Evolutionary conservation across 2,888 invertebrate species (phyloP).

Genomic region (Callinectes sapidus): DNA sequence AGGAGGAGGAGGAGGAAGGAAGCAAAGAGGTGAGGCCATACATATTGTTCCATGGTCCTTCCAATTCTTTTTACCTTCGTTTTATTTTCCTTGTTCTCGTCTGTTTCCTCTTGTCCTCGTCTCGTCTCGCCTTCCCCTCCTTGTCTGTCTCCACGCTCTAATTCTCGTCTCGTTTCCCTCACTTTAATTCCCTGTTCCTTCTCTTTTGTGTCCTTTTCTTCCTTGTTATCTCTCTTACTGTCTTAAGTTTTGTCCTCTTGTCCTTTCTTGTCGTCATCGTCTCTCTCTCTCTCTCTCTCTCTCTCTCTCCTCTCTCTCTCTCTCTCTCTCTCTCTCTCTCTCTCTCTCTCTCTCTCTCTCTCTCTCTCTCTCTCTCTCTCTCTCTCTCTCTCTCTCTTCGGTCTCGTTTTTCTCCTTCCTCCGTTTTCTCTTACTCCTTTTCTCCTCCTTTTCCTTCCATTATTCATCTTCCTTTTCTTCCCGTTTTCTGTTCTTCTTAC

Average conservation of each 20-base stretch:
- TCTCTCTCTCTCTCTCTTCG: too few relatives aligned
- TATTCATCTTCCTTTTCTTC: background rate
- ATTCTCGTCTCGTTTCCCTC: background rate
- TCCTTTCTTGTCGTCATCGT: too few relatives aligned
- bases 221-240: background rate
- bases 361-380: too few relatives aligned
- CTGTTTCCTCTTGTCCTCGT: background rate
- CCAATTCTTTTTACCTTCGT: background rate
- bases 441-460: background rate
- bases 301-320: background rate
- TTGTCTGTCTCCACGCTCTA: background rate
- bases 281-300: background rate
- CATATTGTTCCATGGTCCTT: background rate
- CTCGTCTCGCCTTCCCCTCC: background rate
- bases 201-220: background rate
- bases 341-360: too few relatives aligned
- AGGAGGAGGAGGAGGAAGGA: background rate
- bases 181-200: background rate
- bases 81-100: background rate
- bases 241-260: too few relatives aligned
- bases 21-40: background rate
- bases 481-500: background rate
- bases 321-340: too few relatives aligned
- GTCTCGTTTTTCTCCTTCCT: background rate
- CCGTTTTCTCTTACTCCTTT: background rate